Conservation (phyloP, 2,797 vertebrate genomes). For the Micropoecilia bifurca region DNA sequence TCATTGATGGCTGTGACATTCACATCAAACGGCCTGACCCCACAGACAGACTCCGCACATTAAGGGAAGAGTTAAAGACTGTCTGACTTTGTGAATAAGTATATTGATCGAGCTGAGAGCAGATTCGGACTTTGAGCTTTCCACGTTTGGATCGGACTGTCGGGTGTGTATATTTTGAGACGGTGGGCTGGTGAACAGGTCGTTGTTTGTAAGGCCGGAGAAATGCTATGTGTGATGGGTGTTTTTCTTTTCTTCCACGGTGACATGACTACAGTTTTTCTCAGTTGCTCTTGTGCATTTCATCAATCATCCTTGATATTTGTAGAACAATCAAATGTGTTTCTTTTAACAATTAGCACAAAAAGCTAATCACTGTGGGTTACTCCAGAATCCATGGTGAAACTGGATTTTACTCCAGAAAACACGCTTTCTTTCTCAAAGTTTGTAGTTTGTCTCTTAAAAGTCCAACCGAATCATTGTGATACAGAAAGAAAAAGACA, state of each 20-base stretch:
- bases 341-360: no score
- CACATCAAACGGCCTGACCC: constrained; percentile 50
- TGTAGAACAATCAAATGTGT: no score
- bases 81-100: constrained; percentile 54
- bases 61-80: constrained; percentile 51
- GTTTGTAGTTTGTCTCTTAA: no score
- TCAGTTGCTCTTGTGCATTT: no score
- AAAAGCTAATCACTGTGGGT: no score
- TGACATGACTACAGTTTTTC: background rate
- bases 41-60: constrained; percentile 38
- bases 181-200: background rate
- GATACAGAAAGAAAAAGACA: no score
- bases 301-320: no score
- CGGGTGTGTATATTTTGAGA: background rate
- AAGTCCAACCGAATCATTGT: no score
- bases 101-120: constrained; percentile 54
- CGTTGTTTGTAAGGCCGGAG: background rate
- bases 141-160: constrained; percentile 41
- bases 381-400: no score
- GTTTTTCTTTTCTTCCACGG: constrained; percentile 3
- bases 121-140: constrained; percentile 72
- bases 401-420: no score
- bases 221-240: constrained; percentile 6
- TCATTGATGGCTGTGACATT: constrained; percentile 38
- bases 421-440: no score